Evolutionary conservation across 2,797 vertebrate species (phyloP).

Genomic region (Melopsittacus undulatus): DNA sequence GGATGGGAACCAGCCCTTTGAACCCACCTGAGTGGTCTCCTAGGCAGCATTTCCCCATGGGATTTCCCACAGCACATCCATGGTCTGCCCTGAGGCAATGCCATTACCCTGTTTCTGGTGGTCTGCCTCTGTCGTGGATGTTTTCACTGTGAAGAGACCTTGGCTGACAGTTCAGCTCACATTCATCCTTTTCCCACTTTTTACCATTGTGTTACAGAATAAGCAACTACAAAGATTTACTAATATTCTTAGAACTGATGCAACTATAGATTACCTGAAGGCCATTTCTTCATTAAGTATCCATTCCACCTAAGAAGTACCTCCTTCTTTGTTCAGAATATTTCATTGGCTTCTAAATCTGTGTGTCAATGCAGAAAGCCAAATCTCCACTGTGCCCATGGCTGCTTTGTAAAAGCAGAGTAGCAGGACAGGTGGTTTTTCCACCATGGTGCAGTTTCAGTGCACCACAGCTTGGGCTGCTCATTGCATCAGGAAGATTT

Average conservation of each 20-base stretch:
- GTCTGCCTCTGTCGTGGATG: background rate
- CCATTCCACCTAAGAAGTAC: background rate
- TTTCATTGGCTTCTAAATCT: background rate
- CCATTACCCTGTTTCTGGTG: background rate
- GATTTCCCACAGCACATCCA: background rate
- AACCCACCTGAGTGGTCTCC: background rate
- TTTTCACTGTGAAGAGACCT: background rate
- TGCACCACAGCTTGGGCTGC: accelerated
- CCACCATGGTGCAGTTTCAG: background rate
- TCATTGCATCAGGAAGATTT: background rate
- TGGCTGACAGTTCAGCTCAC: background rate
- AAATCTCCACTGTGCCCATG: accelerated
- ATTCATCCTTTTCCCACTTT: background rate
- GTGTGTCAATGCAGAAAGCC: background rate
- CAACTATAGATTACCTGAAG: background rate
- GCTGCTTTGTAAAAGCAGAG: background rate
- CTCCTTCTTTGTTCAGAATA: background rate
- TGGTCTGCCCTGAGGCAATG: background rate
- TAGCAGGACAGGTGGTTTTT: accelerated
- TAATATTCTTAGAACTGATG: background rate
- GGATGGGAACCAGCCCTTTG: background rate
- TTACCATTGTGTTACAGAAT: background rate
- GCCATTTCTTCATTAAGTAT: too few relatives aligned
- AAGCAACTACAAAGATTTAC: background rate
- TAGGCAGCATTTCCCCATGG: background rate